Percentiles rank a stretch among this genome's conserved stretches.
Evolutionary conservation across 2,113 vertebrate species (phyloP).

Genomic region (Apodemus sylvaticus): DNA sequence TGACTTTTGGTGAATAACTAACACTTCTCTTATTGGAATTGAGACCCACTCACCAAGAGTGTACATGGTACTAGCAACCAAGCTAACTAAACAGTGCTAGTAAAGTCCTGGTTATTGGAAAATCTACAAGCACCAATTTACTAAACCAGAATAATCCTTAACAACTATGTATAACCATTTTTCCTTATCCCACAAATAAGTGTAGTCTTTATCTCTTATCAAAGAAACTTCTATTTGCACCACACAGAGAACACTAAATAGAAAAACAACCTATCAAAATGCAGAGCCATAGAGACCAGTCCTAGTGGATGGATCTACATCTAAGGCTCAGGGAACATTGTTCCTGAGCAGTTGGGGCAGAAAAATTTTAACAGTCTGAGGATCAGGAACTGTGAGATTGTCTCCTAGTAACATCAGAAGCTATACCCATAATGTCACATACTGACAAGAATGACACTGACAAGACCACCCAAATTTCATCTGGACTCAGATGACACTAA

Average conservation of each 20-base stretch:
- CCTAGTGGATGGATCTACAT: too few relatives aligned
- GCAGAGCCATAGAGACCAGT: background rate
- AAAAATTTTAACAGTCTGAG: background rate
- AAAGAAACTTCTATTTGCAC: background rate
- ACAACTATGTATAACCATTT: background rate
- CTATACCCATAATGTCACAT: too few relatives aligned
- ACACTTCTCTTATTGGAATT: background rate
- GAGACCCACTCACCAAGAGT: background rate
- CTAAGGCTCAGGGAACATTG: background rate
- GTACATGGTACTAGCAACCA: background rate
- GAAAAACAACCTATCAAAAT: background rate
- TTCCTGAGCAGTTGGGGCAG: background rate
- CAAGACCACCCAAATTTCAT: background rate
- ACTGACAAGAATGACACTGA: too few relatives aligned
- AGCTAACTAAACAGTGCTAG: background rate
- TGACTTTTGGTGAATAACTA: background rate
- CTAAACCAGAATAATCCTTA: background rate
- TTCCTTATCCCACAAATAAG: background rate
- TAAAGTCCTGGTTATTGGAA: background rate
- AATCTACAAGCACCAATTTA: background rate
- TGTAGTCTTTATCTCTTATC: background rate
- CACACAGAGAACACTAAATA: background rate
- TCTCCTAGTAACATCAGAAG: background rate
- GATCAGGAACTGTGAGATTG: background rate
- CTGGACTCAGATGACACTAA: background rate